Evolutionary conservation across 2,113 vertebrate genomes (phyloP).

Genomic region (Semnornis frantzii): DNA sequence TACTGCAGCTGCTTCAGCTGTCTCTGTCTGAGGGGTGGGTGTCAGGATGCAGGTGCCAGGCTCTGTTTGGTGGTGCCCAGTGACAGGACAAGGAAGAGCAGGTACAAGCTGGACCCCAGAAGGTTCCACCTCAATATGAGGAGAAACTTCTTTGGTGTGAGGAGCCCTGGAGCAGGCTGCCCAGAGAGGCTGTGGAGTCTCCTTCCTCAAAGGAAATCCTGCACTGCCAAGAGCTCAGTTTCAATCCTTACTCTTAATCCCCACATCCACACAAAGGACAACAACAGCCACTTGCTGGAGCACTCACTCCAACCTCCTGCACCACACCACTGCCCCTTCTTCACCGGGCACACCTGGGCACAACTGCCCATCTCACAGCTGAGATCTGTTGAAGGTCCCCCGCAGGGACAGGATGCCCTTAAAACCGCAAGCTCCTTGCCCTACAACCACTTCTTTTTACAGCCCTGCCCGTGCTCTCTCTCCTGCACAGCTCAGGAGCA

Average conservation of each 20-base stretch:
- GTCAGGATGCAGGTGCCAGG: no score
- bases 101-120: no score
- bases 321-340: not conserved
- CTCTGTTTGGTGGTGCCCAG: no score
- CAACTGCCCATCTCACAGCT: not conserved
- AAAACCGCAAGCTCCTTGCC: constrained; percentile 65
- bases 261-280: not conserved
- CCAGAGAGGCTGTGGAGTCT: no score
- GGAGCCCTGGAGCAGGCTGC: no score
- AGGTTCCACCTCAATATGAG: no score
- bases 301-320: not conserved
- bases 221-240: not conserved
- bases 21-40: no score
- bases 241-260: not conserved
- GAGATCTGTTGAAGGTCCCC: constrained; percentile 43
- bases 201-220: not conserved
- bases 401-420: not conserved
- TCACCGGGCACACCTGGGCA: constrained; percentile 29
- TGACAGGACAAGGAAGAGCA: no score
- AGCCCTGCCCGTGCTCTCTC: constrained; percentile 6
- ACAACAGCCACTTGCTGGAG: not conserved
- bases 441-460: constrained; percentile 64
- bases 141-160: no score
- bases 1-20: constrained; percentile 90
- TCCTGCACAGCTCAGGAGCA: constrained; percentile 20